A percentile compares a stretch with the other conserved stretches of the same genome.
These are phyloP conservation scores for Nasonia giraulti DNA, from an alignment of 1,140 invertebrate genomes.

Conservation along the genomic window DNA sequence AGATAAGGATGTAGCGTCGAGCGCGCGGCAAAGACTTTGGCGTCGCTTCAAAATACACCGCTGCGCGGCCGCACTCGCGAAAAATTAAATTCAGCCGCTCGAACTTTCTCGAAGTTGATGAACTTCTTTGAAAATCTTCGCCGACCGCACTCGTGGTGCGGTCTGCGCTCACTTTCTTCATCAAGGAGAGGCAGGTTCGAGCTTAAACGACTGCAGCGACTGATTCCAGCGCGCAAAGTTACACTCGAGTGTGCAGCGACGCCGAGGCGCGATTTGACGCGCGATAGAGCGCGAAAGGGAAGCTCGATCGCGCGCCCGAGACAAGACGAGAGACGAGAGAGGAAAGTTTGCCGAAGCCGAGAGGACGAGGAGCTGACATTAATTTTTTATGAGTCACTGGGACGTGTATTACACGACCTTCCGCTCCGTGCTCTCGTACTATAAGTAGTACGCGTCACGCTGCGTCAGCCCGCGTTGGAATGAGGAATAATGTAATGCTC, in stretches of 20 bases:
- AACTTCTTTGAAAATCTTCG: not conserved
- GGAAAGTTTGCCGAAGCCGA: constrained; percentile 7
- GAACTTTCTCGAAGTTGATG: not conserved
- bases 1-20: constrained; percentile 46
- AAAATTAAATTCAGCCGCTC: too few species aligned
- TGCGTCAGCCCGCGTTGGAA: not conserved
- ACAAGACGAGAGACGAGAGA: not conserved
- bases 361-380: constrained; percentile 29
- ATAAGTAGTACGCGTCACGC: not conserved
- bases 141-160: too few species aligned
- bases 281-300: constrained; percentile 43
- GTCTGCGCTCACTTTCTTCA: not conserved
- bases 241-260: not conserved
- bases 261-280: constrained; percentile 24
- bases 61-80: too few species aligned
- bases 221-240: constrained; percentile 19
- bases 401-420: not conserved
- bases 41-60: too few species aligned
- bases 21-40: not conserved
- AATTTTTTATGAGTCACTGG: constrained; percentile 46
- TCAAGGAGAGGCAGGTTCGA: too few species aligned
- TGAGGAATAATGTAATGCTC: too few species aligned
- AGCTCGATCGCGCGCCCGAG: not conserved
- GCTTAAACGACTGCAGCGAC: not conserved
- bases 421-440: not conserved